These are phyloP conservation scores for Sylvia borin DNA, from an alignment of 2,797 vertebrate genomes.

Conservation along the genomic window DNA sequence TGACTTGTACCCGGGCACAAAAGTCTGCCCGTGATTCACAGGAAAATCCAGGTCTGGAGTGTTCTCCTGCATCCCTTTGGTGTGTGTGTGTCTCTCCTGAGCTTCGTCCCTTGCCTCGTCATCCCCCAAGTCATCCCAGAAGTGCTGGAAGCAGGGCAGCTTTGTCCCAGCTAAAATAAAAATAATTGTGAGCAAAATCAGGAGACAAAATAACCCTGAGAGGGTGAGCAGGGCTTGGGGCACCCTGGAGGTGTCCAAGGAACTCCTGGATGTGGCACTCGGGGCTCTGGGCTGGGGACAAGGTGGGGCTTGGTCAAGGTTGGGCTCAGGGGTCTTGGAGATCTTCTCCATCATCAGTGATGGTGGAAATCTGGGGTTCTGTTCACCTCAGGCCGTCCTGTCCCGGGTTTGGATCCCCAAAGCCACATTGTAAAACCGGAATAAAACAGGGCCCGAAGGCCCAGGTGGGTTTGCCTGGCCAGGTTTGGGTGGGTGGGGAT, in stretches of 20 bases:
- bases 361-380: background rate
- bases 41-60: background rate
- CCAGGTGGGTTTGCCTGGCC: background rate
- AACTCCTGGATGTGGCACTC: accelerated
- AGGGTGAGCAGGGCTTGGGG: background rate
- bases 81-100: background rate
- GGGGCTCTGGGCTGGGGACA: background rate
- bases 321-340: background rate
- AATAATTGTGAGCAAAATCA: background rate
- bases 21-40: background rate
- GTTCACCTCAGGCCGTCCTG: background rate
- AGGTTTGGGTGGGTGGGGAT: background rate
- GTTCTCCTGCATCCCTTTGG: accelerated
- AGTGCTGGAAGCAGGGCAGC: background rate
- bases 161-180: background rate
- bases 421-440: accelerated
- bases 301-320: background rate
- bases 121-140: background rate
- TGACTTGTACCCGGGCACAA: background rate
- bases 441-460: background rate
- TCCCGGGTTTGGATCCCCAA: accelerated
- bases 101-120: background rate
- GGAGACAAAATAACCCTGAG: background rate
- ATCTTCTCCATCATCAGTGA: background rate
- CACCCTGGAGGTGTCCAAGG: background rate